Conservation (phyloP, 1,140 invertebrate genomes). For the Plodia interpunctella region DNA sequence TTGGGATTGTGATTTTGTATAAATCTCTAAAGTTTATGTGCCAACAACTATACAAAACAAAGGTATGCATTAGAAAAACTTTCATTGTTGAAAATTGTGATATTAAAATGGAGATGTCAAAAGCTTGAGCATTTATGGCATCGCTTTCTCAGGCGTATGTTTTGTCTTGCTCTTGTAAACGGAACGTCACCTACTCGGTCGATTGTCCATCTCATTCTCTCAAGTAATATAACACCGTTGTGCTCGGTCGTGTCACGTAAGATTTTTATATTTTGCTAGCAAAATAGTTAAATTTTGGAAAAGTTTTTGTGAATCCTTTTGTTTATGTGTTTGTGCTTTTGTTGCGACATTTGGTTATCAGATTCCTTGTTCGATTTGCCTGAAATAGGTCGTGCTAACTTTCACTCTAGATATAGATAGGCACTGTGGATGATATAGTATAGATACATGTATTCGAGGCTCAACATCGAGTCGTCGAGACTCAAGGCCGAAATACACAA, state of each 20-base stretch:
- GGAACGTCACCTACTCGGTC: constrained; percentile 55
- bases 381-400: constrained; percentile 67
- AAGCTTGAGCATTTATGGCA: constrained; percentile 73
- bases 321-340: constrained; percentile 31
- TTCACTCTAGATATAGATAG: constrained; percentile 75
- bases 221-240: constrained; percentile 77
- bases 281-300: constrained; percentile 50
- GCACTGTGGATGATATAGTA: constrained; percentile 66
- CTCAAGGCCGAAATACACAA: constrained; percentile 75
- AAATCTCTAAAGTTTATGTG: constrained; percentile 67
- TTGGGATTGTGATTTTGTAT: constrained; percentile 72
- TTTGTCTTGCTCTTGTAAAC: constrained; percentile 63
- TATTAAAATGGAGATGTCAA: background rate
- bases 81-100: constrained; percentile 38
- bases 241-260: constrained; percentile 76
- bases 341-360: constrained; percentile 27
- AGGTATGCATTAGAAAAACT: constrained; percentile 50
- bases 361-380: constrained; percentile 26
- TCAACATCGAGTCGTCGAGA: constrained; percentile 67
- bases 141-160: constrained; percentile 71
- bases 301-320: constrained; percentile 33
- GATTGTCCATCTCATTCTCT: constrained; percentile 64
- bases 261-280: constrained; percentile 70
- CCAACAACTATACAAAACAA: constrained; percentile 69
- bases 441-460: constrained; percentile 61